Percentiles rank a stretch among this genome's conserved stretches.
These are phyloP conservation scores for Trogon surrucura DNA, from an alignment of 2,113 vertebrate species.

Conservation along the genomic window DNA sequence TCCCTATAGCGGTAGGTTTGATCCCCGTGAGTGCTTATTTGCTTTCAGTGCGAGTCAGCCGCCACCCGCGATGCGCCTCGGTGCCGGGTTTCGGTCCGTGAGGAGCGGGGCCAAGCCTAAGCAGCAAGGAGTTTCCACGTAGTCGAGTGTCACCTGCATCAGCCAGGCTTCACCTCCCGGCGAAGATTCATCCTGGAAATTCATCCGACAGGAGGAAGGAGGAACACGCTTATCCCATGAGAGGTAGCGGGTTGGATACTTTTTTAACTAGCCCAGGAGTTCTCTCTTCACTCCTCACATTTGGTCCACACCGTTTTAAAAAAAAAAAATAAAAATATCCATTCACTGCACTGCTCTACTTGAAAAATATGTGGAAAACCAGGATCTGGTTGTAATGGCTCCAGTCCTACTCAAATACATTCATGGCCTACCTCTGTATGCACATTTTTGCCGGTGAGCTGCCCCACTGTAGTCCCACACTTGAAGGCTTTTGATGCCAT, in stretches of 20 bases:
- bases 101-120: too few relatives aligned
- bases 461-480: fast-evolving
- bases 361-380: neutral
- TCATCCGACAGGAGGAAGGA: neutral
- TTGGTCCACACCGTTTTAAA: neutral
- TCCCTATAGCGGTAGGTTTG: neutral
- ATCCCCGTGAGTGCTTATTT: fast-evolving
- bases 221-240: neutral
- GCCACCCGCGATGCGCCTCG: too few relatives aligned
- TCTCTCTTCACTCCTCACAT: neutral
- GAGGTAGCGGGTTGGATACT: neutral
- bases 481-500: neutral
- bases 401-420: neutral
- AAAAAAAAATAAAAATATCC: neutral
- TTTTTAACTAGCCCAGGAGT: neutral
- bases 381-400: neutral
- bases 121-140: fast-evolving
- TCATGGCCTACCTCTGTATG: neutral
- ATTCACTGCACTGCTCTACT: neutral
- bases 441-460: neutral
- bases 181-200: neutral
- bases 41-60: too few relatives aligned
- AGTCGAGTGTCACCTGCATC: neutral
- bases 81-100: neutral
- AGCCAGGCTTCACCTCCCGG: fast-evolving